phyloP scores from a whole-genome alignment of 1,140 invertebrate species.

The Vollenhovia emeryi region DNA sequence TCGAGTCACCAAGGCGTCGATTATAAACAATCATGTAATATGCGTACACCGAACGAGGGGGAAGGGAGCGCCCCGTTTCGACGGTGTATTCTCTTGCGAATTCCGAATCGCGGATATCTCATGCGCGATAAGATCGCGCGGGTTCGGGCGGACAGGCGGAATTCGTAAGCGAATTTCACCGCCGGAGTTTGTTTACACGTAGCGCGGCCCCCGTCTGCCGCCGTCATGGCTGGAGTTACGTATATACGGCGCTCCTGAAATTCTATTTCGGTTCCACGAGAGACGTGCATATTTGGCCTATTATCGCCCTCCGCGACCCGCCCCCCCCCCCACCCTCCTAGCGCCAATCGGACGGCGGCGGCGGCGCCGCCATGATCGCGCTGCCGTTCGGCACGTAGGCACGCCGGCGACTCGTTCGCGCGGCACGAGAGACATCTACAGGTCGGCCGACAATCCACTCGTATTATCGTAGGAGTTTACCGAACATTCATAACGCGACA shows the following conservation, averaged over 20 bases:
- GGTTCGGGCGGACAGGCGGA: neutral
- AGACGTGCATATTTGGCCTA: slow-evolving; percentile 67
- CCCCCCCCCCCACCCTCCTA: slow-evolving; percentile 18
- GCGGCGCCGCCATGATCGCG: slow-evolving; percentile 72
- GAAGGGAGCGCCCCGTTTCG: neutral
- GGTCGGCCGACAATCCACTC: neutral
- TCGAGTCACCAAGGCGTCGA: neutral
- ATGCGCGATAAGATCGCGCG: slow-evolving; percentile 10
- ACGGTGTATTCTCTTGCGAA: slow-evolving; percentile 19
- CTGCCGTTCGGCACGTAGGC: slow-evolving; percentile 77
- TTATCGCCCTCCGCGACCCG: slow-evolving; percentile 64
- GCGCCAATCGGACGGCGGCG: neutral
- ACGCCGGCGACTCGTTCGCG: neutral
- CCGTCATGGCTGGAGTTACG: neutral
- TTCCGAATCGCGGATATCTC: slow-evolving; percentile 10
- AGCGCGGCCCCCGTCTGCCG: neutral
- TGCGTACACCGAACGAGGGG: neutral
- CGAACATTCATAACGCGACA: too few relatives aligned
- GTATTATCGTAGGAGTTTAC: neutral
- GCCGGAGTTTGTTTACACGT: slow-evolving; percentile 11
- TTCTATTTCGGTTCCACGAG: slow-evolving; percentile 60
- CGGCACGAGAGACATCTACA: slow-evolving; percentile 12
- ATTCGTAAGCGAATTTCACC: slow-evolving; percentile 26
- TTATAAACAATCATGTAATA: slow-evolving; percentile 32
- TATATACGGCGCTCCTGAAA: slow-evolving; percentile 36